Conservation (phyloP, 2,888 invertebrate genomes). For the Sinodicranocentrus sp. region DNA sequence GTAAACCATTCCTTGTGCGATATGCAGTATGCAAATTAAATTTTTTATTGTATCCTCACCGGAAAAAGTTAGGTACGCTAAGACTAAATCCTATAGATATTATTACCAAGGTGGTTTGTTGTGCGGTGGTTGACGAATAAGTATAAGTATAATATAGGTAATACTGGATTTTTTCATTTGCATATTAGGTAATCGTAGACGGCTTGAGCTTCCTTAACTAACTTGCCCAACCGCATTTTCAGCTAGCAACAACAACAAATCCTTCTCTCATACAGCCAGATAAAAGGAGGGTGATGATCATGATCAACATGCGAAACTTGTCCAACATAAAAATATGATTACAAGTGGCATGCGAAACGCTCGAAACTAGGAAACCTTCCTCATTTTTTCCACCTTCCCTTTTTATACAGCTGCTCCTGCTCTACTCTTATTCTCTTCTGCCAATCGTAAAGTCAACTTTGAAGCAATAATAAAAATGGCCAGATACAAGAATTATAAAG, state of each 20-base stretch:
- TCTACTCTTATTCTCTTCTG: neutral
- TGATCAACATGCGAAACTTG: conserved; percentile 30
- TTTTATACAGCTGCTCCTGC: neutral
- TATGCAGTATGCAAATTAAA: no score
- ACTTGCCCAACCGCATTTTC: conserved; percentile 54
- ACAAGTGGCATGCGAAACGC: neutral
- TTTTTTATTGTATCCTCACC: no score
- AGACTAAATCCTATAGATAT: no score
- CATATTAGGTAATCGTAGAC: conserved; percentile 1
- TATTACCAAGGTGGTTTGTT: no score
- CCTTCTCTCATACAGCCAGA: neutral
- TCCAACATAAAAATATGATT: neutral
- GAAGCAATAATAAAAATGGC: neutral
- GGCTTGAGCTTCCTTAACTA: conserved; percentile 21
- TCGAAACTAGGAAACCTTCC: neutral
- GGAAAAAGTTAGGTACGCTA: no score
- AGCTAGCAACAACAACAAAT: conserved; percentile 57
- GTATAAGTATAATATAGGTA: no score
- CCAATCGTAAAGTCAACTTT: neutral
- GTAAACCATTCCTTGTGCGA: no score
- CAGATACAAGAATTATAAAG: neutral
- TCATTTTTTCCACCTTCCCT: conserved; percentile 1
- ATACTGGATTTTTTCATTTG: conserved; percentile 12
- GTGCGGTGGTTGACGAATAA: no score
- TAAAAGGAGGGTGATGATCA: neutral